Base-by-base conservation (phyloP, 2,113 vertebrate species). In the Pomatorhinus ruficollis region DNA sequence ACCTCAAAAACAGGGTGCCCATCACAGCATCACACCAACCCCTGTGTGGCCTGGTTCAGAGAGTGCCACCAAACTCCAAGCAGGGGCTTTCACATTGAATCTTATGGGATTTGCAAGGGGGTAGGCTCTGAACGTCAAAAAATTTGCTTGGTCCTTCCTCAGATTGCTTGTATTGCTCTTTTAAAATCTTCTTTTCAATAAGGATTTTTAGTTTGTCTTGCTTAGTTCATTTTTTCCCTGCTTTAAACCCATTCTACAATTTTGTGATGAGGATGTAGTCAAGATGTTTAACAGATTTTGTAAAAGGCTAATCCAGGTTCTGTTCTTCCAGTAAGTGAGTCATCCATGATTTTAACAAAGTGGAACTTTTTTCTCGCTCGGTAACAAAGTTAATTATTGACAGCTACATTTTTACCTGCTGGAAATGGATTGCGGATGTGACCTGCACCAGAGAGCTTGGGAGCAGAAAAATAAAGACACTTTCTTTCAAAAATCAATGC, bases 401-500 rank as follows among this genome's bases (percentile, higher is more conserved):
- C 49, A 71, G 56, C n/a, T 69, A 44, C 44, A 28, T 83, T 93
- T 90, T 74, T 81, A 81, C 80, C 60, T 56, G 18, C 33, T 79
- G 42, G n/a, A 52, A 80, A 57, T 12, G 31, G 44, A 10, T 54
- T 50, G 52, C 0, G 4, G 54, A 8, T 75, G 37, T 33, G 31
- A 47, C 15, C 59, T 5, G 7, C 12, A 0, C 3, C 1, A 1
- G n/a, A 47, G 37, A 3, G 0, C 33, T 31, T 11, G 9, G 44
- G 30, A 39, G 49, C 47, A 28, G 61, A 37, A 40, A 81, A 93
- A 71, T 11, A 59, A 37, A 54, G 24, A 21, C 5, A 8, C 3
- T 87, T 89, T 33, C n/a, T 87, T 79, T 52, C 0, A 0, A 52
- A 91, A 77, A 42, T 35, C n/a, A 4, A 0, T 61, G 45, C 37